phyloP scores from a whole-genome alignment of 2,888 invertebrate species.

The Drosophila mulleri region DNA sequence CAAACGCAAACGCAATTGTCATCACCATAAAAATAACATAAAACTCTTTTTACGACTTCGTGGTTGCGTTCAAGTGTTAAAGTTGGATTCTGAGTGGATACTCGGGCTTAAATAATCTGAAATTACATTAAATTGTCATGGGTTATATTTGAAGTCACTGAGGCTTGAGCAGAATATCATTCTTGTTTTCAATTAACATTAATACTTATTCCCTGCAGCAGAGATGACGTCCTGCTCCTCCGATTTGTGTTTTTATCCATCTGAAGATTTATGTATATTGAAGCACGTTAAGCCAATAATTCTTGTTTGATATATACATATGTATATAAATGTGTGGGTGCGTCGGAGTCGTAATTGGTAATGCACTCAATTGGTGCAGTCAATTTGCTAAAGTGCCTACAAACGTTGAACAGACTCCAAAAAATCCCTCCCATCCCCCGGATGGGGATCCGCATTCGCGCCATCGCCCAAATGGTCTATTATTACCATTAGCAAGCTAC shows the following conservation, averaged over 20 bases:
- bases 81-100: constrained; percentile 18
- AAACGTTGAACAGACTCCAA: constrained; percentile 49
- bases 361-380: constrained; percentile 68
- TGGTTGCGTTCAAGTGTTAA: constrained; percentile 57
- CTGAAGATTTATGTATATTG: not conserved
- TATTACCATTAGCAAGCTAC: constrained; percentile 56
- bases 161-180: not conserved
- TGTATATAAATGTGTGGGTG: constrained; percentile 45
- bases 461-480: constrained; percentile 13
- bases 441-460: not conserved
- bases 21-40: constrained; percentile 81
- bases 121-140: constrained; percentile 33
- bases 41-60: constrained; percentile 80
- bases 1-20: constrained; percentile 73
- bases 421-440: not conserved
- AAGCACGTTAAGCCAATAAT: not conserved
- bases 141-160: constrained; percentile 25
- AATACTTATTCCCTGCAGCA: not conserved
- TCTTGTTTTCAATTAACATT: not conserved
- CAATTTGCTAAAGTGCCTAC: constrained; percentile 78
- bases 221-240: too few species aligned
- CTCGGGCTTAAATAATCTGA: constrained; percentile 25
- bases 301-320: constrained; percentile 31
- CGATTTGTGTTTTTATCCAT: not conserved
- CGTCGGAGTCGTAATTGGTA: constrained; percentile 60